These are phyloP conservation scores for Xerus inauris DNA, from an alignment of 2,113 vertebrate genomes.

Conservation along the genomic window DNA sequence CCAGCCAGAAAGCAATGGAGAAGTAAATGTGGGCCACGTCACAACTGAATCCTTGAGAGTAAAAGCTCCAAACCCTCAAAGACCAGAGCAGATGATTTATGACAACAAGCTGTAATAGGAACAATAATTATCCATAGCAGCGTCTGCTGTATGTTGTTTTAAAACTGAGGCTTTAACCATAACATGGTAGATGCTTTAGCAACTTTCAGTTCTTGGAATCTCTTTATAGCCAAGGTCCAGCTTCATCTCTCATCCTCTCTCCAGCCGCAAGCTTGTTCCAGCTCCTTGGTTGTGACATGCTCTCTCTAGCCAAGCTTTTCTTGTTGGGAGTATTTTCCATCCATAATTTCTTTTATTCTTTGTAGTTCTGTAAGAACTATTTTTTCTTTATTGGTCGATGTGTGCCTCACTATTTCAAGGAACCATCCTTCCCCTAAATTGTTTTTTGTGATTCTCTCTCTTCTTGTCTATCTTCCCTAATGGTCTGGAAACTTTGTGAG, in stretches of 20 bases:
- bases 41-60: background rate
- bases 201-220: background rate
- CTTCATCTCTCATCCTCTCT: background rate
- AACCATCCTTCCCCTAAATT: background rate
- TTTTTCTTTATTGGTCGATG: background rate
- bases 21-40: background rate
- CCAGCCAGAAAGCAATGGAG: background rate
- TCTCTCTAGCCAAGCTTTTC: background rate
- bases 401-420: background rate
- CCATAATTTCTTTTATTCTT: background rate
- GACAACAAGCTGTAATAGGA: background rate
- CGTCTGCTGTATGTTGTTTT: background rate
- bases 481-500: background rate
- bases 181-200: background rate
- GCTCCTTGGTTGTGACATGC: background rate
- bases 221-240: background rate
- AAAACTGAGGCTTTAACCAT: background rate
- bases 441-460: background rate
- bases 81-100: background rate
- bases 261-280: background rate
- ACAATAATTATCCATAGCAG: background rate
- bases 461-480: background rate
- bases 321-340: background rate
- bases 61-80: background rate
- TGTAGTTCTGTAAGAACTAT: background rate